Base-by-base conservation (phyloP, 2,797 vertebrate genomes). In the Brotula barbata region DNA sequence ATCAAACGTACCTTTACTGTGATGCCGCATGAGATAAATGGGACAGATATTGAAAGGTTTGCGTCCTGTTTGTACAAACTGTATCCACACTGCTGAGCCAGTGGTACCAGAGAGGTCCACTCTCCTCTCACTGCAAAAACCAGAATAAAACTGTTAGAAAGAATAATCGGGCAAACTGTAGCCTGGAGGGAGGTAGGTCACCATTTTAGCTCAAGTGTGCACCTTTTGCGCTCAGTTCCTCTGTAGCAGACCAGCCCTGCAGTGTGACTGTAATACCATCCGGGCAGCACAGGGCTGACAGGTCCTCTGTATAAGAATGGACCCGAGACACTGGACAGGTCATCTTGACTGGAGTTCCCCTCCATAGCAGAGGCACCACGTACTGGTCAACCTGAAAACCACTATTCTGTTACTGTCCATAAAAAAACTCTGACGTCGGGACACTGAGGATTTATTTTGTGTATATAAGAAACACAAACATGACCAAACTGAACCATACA, bases 281-380 rank as follows among this genome's bases (percentile, higher is more conserved):
- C 0, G 16, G n/a, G 2, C 89, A 90, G 73, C 89, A 90, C 66
- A 82, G 58, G 2, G 73, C 78, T 14, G 66, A 21, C 0, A n/a
- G 60, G 2, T 11, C 69, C 5, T 1, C 1, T 8, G 5, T 31
- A 10, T 16, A 12, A 25, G 58, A 45, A 17, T 34, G 23, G 9
- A 40, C 2, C 12, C 4, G 61, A 41, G 82, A 39, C 15, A 71
- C 65, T 0, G 80, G 87, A 44, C 89, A 90, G 10, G 76, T 81
- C 61, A 85, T 74, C 76, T 46, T 65, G 36, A 83, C 77, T 0
- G 78, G 83, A 45, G 58, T 62, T 34, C 75, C 78, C 53, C 67
- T 78, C 89, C 87, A 90, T 39, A 85, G 73, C 74, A 89, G 78
- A 23, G 80, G 81, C 59, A 89, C 34, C 57, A 85, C 73, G 42